These are phyloP conservation scores for Nymphalis c-album DNA, from an alignment of 2,888 invertebrate genomes.

Conservation along the genomic window DNA sequence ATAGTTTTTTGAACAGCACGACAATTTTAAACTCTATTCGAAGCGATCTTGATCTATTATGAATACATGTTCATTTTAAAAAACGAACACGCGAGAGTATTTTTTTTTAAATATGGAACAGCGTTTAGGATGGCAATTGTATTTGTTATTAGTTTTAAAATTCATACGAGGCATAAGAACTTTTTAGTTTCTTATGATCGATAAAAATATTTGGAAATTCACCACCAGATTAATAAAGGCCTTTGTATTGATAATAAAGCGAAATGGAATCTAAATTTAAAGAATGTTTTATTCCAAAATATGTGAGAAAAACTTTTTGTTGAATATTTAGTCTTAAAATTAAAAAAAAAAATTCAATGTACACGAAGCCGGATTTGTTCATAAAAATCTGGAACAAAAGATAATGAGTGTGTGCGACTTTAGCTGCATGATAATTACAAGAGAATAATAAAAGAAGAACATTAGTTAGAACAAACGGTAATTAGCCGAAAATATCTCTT, in stretches of 20 bases:
- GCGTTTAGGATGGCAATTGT: too few species aligned
- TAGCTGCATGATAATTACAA: conserved; percentile 39
- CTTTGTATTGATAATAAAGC: conserved; percentile 28
- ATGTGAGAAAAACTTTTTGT: conserved; percentile 23
- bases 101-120: background rate
- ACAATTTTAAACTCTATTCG: background rate
- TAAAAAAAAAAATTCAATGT: conserved; percentile 28
- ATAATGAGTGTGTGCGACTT: conserved; percentile 29
- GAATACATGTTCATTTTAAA: background rate
- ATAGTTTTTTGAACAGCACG: background rate
- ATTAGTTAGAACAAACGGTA: conserved; percentile 31
- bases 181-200: background rate
- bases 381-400: conserved; percentile 36
- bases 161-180: background rate
- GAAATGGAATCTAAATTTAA: conserved; percentile 16
- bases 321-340: conserved; percentile 28
- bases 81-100: background rate
- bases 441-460: conserved; percentile 35
- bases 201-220: background rate
- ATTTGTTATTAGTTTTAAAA: too few species aligned
- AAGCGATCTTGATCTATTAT: background rate
- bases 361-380: conserved; percentile 27
- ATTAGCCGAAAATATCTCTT: conserved; percentile 37
- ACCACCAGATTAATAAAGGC: conserved; percentile 15
- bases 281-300: conserved; percentile 16